Evolutionary conservation across 2,888 invertebrate species (phyloP), one percentile per base, ranked within the genome.

Genomic region (Acrocera orbiculus): DNA sequence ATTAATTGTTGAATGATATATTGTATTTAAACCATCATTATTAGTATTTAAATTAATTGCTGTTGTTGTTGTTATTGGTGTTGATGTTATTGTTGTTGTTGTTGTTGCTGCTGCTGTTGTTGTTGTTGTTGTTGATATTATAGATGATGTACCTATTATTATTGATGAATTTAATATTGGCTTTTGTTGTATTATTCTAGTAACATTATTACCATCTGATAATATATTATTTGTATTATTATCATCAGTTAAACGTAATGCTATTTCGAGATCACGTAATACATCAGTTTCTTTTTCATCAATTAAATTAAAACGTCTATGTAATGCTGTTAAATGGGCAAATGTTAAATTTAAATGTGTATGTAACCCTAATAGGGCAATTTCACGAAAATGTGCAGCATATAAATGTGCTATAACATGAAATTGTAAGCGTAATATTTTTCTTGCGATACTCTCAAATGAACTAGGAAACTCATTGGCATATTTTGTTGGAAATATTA

Each of bases 371-470:
- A 95, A 73, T 61, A 86, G 72, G 58, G 86, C 82, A 52, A 93
- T 79, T 69, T 92, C 87, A 64, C 85, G 76, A 71, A 92, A 93
- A 74, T 96, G 95, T 65, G 86, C 82, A 62, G 90, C 89, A 70
- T 95, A 93, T 63, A 95, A 72, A 70, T 96, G 95, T 63, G 92
- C 92, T 70, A 95, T 74, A 63, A 95, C 92, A 68, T 93, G 93
- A 73, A 90, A 92, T 69, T 92, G 74, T 66, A 92, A 76, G 61
- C 90, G 81, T 66, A 86, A 74, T 63, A 95, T 90, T 69, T 92
- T 92, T 64, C 90, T 82, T 58, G 92, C 89, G 64, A 87, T 83
- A 56, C 78, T 75, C 67, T 89, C 90, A 66, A 95, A 93, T 57
- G 79, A 78, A 56, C 76, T 73, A 43, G 95, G 93, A 69, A 96